These are phyloP conservation scores for Coremacera marginata DNA, from an alignment of 2,888 invertebrate species.

Conservation along the genomic window DNA sequence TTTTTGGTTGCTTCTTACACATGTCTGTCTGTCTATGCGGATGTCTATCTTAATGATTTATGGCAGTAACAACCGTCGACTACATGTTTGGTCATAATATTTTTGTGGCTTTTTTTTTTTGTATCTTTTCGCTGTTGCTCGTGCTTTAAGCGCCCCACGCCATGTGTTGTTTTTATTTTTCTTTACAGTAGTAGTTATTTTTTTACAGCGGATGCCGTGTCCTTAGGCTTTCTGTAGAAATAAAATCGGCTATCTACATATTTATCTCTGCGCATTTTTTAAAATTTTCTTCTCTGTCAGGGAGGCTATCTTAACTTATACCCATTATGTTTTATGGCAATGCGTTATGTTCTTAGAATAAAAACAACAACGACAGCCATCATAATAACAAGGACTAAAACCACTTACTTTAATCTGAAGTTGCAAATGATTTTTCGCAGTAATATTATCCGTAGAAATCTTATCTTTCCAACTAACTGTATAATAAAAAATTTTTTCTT, in stretches of 20 bases:
- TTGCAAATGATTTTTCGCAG: no score
- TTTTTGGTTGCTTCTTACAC: neutral
- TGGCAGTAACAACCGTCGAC: neutral
- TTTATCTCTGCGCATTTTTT: neutral
- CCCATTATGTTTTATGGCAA: constrained; percentile 27
- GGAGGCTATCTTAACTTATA: constrained; percentile 23
- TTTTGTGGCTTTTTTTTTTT: neutral
- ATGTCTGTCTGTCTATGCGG: neutral
- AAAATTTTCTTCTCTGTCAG: constrained; percentile 19
- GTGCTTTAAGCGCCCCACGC: neutral
- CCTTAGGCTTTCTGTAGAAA: no score
- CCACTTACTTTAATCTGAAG: no score
- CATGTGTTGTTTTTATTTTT: neutral
- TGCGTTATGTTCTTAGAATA: neutral
- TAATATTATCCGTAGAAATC: no score
- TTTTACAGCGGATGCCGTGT: no score
- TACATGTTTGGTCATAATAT: neutral
- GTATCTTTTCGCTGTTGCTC: neutral
- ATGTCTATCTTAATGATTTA: constrained; percentile 13
- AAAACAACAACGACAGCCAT: neutral
- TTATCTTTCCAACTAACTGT: no score
- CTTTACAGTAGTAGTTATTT: no score
- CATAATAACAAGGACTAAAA: no score
- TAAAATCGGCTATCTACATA: neutral
- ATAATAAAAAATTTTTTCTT: no score